Evolutionary conservation across 2,888 invertebrate genomes (phyloP), one percentile per base, ranked within the genome.

Genomic region (Lepidochitona cinerea): DNA sequence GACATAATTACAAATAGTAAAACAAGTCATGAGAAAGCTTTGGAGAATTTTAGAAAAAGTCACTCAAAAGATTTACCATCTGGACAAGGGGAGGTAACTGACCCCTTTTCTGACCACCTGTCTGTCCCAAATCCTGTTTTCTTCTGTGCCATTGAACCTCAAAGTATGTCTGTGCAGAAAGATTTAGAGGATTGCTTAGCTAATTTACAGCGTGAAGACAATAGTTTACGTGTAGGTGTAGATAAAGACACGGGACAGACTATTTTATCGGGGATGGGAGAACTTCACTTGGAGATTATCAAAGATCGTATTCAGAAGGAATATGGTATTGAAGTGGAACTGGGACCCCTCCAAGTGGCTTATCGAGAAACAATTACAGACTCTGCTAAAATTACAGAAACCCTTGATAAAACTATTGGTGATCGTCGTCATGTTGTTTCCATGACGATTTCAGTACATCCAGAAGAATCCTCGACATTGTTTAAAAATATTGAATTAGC

Each of bases 81-180:
- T 69, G 75, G 72, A 12, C 67, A 75, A 5, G 12, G n/a, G n/a
- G 71, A 74, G 18, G 53, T n/a, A 92, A 53, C 18, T 7, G n/a
- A 49, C 7, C 7, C 23, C 7, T 49, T 49, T 49, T 49, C 49
- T 49, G 89, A 89, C 81, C 94, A 95, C 1, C 93, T 95, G 0
- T 93, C 93, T 64, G 92, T 97, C 74, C 98, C 98, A 0, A 96
- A 97, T 86, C 97, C 99, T 0, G 99, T 99, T 0, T 99, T 98
- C 92, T 96, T 98, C 88, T 98, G 99, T 90, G 95, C 97, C 0
- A 95, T 99, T 78, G 99, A 99, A 92, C 95, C 98, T 0, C 95
- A 96, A 0, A 96, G 96, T 82, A 88, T 94, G 82, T 93, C 95
- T 0, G 92, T 93, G 75, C 96, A 97, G 91, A 91, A 91, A 59